These are phyloP conservation scores for Trilocha varians DNA, from an alignment of 2,888 invertebrate genomes.

Conservation along the genomic window DNA sequence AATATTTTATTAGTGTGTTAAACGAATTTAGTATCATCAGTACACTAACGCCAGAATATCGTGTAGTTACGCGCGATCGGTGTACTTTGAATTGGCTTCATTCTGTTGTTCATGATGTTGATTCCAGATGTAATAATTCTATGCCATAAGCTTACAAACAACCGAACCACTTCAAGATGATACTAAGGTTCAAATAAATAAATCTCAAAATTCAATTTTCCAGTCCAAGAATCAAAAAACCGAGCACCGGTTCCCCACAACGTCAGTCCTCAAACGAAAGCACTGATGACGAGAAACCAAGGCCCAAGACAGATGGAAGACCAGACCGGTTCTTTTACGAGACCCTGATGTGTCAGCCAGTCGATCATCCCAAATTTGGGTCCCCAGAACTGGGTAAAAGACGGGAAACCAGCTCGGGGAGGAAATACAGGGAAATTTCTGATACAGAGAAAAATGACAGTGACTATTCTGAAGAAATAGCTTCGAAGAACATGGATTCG, in stretches of 20 bases:
- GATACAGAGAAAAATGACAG: slow-evolving; percentile 50
- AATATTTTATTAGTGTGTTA: no score
- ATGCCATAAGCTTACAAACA: no score
- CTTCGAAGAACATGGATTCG: slow-evolving; percentile 46
- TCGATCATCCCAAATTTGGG: slow-evolving; percentile 29
- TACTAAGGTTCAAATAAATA: no score
- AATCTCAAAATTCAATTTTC: slow-evolving; percentile 4
- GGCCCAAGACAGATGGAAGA: slow-evolving; percentile 34
- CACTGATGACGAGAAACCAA: slow-evolving; percentile 44
- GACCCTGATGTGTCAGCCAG: slow-evolving; percentile 50
- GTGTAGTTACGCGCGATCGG: no score
- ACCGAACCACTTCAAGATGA: no score
- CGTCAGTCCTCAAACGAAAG: slow-evolving; percentile 47
- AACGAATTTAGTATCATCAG: no score
- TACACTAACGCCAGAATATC: no score
- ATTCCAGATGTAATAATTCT: no score
- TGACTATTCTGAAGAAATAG: slow-evolving; percentile 44
- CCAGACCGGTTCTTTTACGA: slow-evolving; percentile 57
- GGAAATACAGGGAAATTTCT: slow-evolving; percentile 37
- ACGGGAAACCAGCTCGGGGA: slow-evolving; percentile 25
- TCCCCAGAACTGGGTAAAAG: slow-evolving; percentile 30
- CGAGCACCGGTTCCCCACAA: slow-evolving; percentile 32
- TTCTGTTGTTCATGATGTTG: no score
- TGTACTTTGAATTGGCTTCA: no score
- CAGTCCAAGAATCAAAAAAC: slow-evolving; percentile 38